Evolutionary conservation across 2,888 invertebrate species (phyloP), one percentile per base, ranked within the genome.

Genomic region (Drosophila austrosaltans): DNA sequence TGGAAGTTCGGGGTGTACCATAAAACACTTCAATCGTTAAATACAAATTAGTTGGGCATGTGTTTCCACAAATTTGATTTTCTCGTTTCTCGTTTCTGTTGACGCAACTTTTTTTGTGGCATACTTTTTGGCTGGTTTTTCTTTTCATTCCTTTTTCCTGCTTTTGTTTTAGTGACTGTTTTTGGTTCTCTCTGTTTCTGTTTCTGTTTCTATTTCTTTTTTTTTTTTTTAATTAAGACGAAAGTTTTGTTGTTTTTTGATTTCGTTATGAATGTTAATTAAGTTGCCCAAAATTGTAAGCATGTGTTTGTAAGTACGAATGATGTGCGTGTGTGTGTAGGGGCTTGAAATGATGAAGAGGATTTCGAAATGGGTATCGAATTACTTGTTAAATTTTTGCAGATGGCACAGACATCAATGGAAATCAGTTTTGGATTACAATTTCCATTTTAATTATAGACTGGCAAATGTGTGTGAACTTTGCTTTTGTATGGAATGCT

Each of bases 41-140:
- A 68, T 70, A 74, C 69, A 84, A 81, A 77, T 87, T 84, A 76
- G 72, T 76, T 78, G 44, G 63, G 63, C 48, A 67, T 69, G 68
- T 61, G 68, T 81, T 62, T 70, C 68, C 63, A 54, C 56, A 57
- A 63, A 62, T 61, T 64, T 65, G 48, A 53, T 65, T 78, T 48
- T 72, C 63, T 28, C 61, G 65, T 66, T 57, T 28, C 53, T 60
- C 28, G n/a, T 40, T 8, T 16, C 28, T 54, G 42, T 61, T 16
- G 32, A 48, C 42, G 30, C 30, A 32, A 32, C 57, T 53, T 57
- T 57, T 57, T 57, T 53, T 65, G 61, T 75, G 65, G 61, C 58
- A 39, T 30, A 39, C 69, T 74, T 75, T 61, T 65, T 42, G 69
- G 64, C 39, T 40, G 61, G 57, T 63, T 32, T 44, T 59, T 53